Evolutionary conservation across 2,888 invertebrate species (phyloP).

Genomic region (Acleris cristana): DNA sequence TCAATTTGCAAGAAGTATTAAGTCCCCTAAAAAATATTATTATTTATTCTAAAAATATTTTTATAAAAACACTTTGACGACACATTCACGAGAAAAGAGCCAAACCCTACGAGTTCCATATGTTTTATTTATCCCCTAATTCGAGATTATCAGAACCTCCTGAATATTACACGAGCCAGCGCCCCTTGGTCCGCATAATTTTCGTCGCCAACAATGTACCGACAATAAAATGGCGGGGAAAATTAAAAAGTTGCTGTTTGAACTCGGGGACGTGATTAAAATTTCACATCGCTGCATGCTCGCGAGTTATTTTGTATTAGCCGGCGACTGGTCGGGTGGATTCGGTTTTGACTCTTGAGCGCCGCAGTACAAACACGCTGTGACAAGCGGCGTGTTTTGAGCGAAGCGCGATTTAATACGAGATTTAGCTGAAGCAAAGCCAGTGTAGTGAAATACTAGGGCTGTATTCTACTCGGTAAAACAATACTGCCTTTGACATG

Average conservation of each 20-base stretch:
- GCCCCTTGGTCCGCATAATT: constrained; percentile 15
- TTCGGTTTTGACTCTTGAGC: too few species aligned
- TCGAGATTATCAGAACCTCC: constrained; percentile 10
- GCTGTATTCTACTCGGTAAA: too few species aligned
- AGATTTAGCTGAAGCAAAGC: too few species aligned
- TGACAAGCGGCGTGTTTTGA: too few species aligned
- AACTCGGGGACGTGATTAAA: constrained; percentile 24
- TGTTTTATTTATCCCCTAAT: constrained; percentile 14
- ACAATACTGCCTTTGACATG: too few species aligned
- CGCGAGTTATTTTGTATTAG: constrained; percentile 18
- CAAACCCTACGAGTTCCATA: neutral
- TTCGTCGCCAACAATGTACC: constrained; percentile 12
- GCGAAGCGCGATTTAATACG: too few species aligned
- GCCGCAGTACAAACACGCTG: too few species aligned
- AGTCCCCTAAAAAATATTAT: too few species aligned
- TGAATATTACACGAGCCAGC: constrained; percentile 11
- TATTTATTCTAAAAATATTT: too few species aligned
- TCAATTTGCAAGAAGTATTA: too few species aligned
- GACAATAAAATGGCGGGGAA: constrained; percentile 13
- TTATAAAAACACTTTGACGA: neutral
- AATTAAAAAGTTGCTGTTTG: constrained; percentile 19
- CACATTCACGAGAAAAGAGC: neutral
- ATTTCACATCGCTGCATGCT: constrained; percentile 16
- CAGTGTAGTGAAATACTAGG: too few species aligned
- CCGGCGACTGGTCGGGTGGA: constrained; percentile 1